Evolutionary conservation across 1,140 invertebrate species (phyloP).

Genomic region (Cryptotermes secundus): DNA sequence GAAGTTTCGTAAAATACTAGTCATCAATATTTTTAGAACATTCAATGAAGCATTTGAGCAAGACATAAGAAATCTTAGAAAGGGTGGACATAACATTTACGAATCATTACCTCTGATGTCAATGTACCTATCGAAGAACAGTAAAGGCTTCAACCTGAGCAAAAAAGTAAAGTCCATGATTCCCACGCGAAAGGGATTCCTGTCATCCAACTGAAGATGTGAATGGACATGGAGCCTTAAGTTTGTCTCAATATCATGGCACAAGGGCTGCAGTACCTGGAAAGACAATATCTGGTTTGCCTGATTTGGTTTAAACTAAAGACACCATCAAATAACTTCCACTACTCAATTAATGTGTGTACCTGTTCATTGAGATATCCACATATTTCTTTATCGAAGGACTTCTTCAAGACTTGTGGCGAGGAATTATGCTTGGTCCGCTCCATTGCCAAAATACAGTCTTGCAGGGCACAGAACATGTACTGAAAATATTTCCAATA

Average conservation of each 20-base stretch:
- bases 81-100: too few species aligned
- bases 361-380: constrained; percentile 36
- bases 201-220: constrained; percentile 80
- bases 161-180: constrained; percentile 54
- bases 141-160: constrained; percentile 54
- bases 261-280: constrained; percentile 70
- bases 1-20: too few species aligned
- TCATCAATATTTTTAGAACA: too few species aligned
- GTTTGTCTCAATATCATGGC: constrained; percentile 87
- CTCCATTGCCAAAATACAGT: constrained; percentile 53
- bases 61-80: too few species aligned
- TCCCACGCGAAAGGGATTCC: constrained; percentile 63
- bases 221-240: constrained; percentile 86
- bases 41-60: too few species aligned
- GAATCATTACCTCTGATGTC: constrained; percentile 47
- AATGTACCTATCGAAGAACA: constrained; percentile 50
- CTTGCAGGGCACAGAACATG: constrained; percentile 63
- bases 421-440: constrained; percentile 46
- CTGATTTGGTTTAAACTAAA: background rate
- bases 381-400: constrained; percentile 47
- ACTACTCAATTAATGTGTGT: background rate
- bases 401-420: constrained; percentile 45
- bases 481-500: constrained; percentile 53
- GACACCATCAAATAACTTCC: background rate
- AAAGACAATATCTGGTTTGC: constrained; percentile 37